Percentiles rank a stretch among this genome's conserved stretches.
These are phyloP conservation scores for Halyomorpha halys DNA, from an alignment of 1,140 invertebrate genomes.

Conservation along the genomic window DNA sequence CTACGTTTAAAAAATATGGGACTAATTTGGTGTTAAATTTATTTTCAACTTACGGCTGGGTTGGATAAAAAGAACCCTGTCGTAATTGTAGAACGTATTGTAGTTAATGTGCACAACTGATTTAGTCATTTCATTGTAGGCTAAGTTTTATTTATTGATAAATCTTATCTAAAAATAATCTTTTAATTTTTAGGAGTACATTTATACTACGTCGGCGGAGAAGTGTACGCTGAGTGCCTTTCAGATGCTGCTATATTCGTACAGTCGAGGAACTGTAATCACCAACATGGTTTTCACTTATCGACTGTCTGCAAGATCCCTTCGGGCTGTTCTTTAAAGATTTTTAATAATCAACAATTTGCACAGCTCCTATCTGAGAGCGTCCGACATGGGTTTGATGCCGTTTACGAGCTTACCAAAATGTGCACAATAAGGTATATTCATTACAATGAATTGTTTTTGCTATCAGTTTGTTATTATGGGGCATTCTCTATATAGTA, in stretches of 20 bases:
- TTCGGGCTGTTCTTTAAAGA: conserved; percentile 86
- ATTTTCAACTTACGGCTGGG: no score
- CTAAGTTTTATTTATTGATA: no score
- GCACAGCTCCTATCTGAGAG: conserved; percentile 84
- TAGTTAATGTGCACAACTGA: no score
- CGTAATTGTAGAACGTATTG: no score
- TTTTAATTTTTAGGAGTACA: conserved; percentile 58
- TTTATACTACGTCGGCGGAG: conserved; percentile 94
- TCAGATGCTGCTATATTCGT: conserved; percentile 95
- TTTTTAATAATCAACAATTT: conserved; percentile 81
- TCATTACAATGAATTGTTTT: not conserved
- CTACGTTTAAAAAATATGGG: no score
- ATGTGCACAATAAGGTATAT: conserved; percentile 88
- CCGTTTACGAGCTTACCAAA: conserved; percentile 92
- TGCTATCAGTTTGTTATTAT: not conserved
- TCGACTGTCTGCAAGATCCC: conserved; percentile 94
- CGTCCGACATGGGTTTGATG: conserved; percentile 89
- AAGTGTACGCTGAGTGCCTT: conserved; percentile 94
- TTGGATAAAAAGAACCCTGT: no score
- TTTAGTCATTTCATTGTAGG: no score
- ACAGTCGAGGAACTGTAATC: conserved; percentile 92
- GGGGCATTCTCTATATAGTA: no score
- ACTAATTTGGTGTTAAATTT: no score
- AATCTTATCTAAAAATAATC: not conserved
- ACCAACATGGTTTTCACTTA: conserved; percentile 90